A percentile compares a stretch with the other conserved stretches of the same genome.
phyloP scores from a whole-genome alignment of 2,797 vertebrate species.

The Diplodus sargus region DNA sequence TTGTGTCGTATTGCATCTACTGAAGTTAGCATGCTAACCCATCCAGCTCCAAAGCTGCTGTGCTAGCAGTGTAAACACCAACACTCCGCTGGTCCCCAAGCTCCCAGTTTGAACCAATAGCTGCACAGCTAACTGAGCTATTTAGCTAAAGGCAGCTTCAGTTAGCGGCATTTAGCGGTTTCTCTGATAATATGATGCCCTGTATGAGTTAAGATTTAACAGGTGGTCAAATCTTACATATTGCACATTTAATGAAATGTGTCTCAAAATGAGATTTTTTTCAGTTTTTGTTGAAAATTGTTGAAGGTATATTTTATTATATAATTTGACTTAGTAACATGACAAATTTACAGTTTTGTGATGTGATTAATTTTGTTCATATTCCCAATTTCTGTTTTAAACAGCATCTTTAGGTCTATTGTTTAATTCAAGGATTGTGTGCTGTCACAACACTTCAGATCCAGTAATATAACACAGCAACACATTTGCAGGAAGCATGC shows the following conservation, averaged over 20 bases:
- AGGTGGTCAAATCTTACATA: too few relatives aligned
- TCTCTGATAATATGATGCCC: too few relatives aligned
- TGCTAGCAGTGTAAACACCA: too few relatives aligned
- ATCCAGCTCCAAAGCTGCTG: too few relatives aligned
- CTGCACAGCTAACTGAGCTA: too few relatives aligned
- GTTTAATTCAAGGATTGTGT: neutral
- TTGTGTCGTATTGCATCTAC: too few relatives aligned
- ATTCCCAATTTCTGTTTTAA: neutral
- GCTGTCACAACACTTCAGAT: constrained; percentile 1
- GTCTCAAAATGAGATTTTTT: neutral
- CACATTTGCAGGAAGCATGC: neutral
- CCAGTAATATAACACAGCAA: constrained; percentile 16
- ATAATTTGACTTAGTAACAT: neutral
- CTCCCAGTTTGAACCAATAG: too few relatives aligned
- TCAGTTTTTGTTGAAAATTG: neutral
- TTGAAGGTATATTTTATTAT: neutral
- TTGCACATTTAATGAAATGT: neutral
- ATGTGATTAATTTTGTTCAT: neutral
- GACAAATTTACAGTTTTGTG: neutral
- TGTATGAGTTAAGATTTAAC: too few relatives aligned
- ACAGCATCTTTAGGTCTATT: neutral
- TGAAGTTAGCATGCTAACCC: too few relatives aligned
- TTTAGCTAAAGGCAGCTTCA: too few relatives aligned
- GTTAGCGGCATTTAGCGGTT: too few relatives aligned
- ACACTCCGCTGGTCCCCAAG: too few relatives aligned